phyloP scores from a whole-genome alignment of 2,113 vertebrate genomes.

The Dicrurus megarhynchus region DNA sequence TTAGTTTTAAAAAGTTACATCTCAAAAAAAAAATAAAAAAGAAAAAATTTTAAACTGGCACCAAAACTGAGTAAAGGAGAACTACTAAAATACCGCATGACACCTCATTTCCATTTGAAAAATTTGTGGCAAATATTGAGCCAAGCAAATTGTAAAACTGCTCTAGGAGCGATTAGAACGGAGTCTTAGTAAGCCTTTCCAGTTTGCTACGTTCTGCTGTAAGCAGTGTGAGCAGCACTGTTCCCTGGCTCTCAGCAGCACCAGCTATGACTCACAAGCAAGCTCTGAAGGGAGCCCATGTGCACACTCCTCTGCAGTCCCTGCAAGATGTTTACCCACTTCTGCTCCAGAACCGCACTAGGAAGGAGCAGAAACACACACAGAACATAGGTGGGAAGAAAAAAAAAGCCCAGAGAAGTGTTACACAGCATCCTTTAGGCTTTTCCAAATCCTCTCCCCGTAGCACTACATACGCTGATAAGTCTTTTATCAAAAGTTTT shows the following conservation, averaged over 20 bases:
- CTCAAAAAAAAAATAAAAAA: background rate
- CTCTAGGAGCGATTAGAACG: background rate
- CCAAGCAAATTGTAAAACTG: background rate
- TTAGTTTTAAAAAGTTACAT: background rate
- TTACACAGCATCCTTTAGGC: background rate
- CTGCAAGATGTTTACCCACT: constrained; percentile 26
- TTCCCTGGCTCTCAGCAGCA: background rate
- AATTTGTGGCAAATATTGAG: background rate
- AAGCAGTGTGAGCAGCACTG: background rate
- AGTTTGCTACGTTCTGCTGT: background rate
- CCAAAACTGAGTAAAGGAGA: background rate
- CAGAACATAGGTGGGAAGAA: background rate
- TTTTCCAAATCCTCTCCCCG: background rate
- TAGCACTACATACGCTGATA: background rate
- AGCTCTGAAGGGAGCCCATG: constrained; percentile 42
- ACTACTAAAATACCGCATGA: background rate
- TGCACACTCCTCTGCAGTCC: constrained; percentile 55
- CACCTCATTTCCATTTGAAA: background rate
- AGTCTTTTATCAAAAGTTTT: background rate
- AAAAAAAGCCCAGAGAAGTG: background rate
- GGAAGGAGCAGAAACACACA: background rate
- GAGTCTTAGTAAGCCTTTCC: background rate
- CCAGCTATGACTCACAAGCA: constrained; percentile 22
- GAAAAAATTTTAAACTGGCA: background rate
- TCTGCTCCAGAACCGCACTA: background rate